These are phyloP conservation scores for Onychorhynchus coronatus DNA, from an alignment of 2,113 vertebrate species.

Conservation along the genomic window DNA sequence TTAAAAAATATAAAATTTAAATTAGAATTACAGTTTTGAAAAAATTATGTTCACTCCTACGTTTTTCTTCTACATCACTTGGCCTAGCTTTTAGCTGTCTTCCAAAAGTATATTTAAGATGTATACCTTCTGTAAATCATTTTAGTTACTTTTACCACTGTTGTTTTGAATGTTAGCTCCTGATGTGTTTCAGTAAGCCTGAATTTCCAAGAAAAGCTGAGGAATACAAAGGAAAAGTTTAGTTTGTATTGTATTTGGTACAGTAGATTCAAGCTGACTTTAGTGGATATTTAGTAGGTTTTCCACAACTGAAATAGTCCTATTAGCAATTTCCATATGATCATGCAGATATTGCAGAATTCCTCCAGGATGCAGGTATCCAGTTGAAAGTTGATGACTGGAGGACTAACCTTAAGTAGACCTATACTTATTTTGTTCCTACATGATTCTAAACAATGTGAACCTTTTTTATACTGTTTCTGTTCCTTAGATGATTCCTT, in stretches of 20 bases:
- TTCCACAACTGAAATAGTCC: background rate
- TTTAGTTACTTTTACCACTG: background rate
- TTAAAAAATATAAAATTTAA: background rate
- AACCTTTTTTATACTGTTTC: background rate
- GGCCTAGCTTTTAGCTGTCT: background rate
- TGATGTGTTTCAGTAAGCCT: background rate
- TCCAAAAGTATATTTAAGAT: background rate
- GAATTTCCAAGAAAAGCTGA: background rate
- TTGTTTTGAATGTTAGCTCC: background rate
- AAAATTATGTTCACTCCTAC: background rate
- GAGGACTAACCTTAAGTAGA: background rate
- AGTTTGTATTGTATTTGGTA: background rate
- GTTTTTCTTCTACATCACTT: background rate
- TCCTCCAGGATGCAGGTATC: background rate
- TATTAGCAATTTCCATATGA: background rate
- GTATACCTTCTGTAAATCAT: background rate
- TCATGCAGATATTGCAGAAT: background rate
- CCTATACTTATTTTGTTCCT: background rate
- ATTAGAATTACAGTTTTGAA: background rate
- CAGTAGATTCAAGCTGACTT: background rate
- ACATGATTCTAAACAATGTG: background rate
- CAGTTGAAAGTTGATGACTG: background rate
- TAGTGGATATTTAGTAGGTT: background rate
- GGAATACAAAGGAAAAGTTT: background rate
- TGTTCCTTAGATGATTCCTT: background rate